Evolutionary conservation across 2,113 vertebrate genomes (phyloP), one percentile per base, ranked within the genome.

Genomic region (Colinus virginianus): DNA sequence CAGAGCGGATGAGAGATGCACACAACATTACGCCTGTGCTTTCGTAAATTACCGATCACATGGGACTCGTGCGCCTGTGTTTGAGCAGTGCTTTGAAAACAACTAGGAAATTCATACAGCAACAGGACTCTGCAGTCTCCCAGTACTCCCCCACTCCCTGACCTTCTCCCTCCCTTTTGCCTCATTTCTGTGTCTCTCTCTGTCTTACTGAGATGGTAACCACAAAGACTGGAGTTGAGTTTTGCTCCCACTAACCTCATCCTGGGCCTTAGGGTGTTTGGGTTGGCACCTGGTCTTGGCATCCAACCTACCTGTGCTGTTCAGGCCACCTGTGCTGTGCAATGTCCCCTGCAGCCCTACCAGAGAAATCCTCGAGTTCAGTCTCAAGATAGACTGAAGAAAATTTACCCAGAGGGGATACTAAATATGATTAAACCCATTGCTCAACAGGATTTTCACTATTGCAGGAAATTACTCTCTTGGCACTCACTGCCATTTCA

Each of bases 41-140:
- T 95, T 96, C 84, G 74, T 97, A 95, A 96, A 90, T 94, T 30
- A 61, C 74, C 8, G 6, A 84, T 98, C 97, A 98, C 97, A 97
- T 97, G 97, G 95, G 79, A 55, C 95, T 94, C 2, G 84, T 91
- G 91, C 2, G 16, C 34, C 42, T 87, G 20, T 94, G 74, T 86
- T 87, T 34, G 59, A 61, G 83, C 74, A 36, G 67, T 6, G 19
- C 80, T 95, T 94, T 88, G 94, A 95, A 97, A 97, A 97, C 89
- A 97, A 93, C 90, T 34, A 82, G 90, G 86, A 96, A 97, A 95
- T 97, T 97, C 96, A 96, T 96, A 95, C 97, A 97, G 96, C 96
- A 95, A 72, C 75, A 91, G 68, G 95, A 89, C 88, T 86, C 93
- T 86, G 69, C 74, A 78, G 84, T 71, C 88, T 93, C 34, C 45